Evolutionary conservation across 2,888 invertebrate species (phyloP), one percentile per base, ranked within the genome.

Genomic region (Eupithecia subfuscata): DNA sequence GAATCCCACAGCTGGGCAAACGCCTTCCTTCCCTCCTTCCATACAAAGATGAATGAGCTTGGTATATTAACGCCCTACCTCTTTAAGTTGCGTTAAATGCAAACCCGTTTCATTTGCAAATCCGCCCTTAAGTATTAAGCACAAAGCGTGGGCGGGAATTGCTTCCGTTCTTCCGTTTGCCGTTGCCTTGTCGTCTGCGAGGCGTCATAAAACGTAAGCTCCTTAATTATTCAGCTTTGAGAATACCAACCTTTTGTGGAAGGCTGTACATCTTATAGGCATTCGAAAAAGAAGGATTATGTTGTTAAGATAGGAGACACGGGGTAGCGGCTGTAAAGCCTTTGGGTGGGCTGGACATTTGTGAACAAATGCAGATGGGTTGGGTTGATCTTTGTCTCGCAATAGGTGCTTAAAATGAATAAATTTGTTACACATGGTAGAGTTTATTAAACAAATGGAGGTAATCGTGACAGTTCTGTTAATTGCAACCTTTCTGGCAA

Each of bases 211-310:
- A 78, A 75, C 65, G 73, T 65, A 67, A 73, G 73, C 70, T 22
- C 68, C 68, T 75, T 75, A 71, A 76, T 76, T 71, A 76, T 76
- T 74, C 76, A 71, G 68, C 80, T 80, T 75, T 69, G 65, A 70
- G 63, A 48, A 60, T 60, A 60, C 60, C 14, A 60, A 60, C 60
- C 25, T n/a, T 48, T 48, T 60, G 22, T 60, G 22, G 60, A 25
- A 14, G 14, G 14, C 11, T 56, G 52, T 22, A 25, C 60, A 60
- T 60, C 60, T 60, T 25, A 14, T 12, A 60, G 6, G 12, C 56
- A 56, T 56, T 60, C 12, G 25, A 14, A 25, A 60, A 60, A 25
- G 11, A 22, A 60, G 12, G 60, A 60, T 60, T 60, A 60, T 5
- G 14, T 25, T 60, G 12, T 60, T 60, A 25, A 22, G 60, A 60